These are phyloP conservation scores for Anguilla megastoma DNA, from an alignment of 2,797 vertebrate species.

Conservation along the genomic window DNA sequence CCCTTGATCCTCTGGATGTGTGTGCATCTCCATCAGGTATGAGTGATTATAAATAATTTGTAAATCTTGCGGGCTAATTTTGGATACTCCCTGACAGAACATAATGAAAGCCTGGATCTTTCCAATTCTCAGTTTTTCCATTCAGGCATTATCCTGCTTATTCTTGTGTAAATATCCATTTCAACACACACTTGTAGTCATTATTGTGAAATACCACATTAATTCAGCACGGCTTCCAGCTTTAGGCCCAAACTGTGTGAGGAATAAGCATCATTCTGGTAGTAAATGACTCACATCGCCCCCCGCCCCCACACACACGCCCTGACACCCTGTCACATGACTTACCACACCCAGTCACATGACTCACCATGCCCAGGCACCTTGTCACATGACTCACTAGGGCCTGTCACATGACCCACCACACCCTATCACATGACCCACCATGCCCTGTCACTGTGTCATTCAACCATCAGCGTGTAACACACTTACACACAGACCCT, in stretches of 20 bases:
- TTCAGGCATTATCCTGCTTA: background rate
- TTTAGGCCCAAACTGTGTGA: background rate
- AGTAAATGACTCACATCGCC: background rate
- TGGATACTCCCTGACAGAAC: background rate
- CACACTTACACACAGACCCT: constrained; percentile 27
- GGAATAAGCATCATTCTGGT: background rate
- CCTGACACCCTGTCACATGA: constrained; percentile 44
- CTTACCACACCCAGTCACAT: constrained; percentile 29
- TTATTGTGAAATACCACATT: background rate
- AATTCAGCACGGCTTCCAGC: background rate
- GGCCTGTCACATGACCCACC: background rate
- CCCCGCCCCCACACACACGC: constrained; percentile 20
- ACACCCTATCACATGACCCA: background rate
- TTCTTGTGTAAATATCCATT: background rate
- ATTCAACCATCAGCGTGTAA: constrained; percentile 52
- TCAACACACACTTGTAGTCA: background rate
- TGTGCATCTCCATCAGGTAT: background rate
- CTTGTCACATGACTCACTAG: constrained; percentile 50
- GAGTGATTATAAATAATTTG: background rate
- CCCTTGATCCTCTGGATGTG: background rate
- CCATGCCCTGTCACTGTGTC: background rate
- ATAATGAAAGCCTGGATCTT: background rate
- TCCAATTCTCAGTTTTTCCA: background rate
- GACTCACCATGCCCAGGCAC: constrained; percentile 53
- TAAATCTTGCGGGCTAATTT: background rate